These are phyloP conservation scores for Borostomias antarcticus DNA, from an alignment of 2,797 vertebrate species.

Conservation along the genomic window DNA sequence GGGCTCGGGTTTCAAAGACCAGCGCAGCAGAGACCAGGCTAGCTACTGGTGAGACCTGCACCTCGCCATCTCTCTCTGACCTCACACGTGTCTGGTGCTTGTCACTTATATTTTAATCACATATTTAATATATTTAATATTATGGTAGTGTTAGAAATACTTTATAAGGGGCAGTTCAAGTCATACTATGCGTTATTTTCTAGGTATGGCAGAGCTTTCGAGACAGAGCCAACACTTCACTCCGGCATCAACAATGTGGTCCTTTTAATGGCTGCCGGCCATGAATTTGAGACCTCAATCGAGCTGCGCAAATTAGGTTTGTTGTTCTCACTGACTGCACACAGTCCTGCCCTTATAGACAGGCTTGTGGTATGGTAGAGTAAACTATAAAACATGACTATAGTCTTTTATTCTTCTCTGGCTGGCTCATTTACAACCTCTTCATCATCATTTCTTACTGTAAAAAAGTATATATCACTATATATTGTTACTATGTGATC, in stretches of 20 bases:
- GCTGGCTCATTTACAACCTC: background rate
- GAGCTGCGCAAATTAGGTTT: constrained; percentile 87
- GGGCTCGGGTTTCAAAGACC: constrained; percentile 79
- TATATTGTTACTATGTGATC: background rate
- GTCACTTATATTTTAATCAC: too few relatives aligned
- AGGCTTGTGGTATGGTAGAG: background rate
- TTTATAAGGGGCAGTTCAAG: background rate
- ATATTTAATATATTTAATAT: too few relatives aligned
- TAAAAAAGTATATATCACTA: background rate
- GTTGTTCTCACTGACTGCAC: background rate
- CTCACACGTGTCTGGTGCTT: background rate
- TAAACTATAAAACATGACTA: background rate
- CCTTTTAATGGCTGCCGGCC: constrained; percentile 85
- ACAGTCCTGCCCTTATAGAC: background rate
- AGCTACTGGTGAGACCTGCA: constrained; percentile 79
- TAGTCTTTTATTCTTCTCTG: background rate
- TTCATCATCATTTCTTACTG: background rate
- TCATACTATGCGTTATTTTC: background rate
- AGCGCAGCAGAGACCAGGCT: constrained; percentile 78
- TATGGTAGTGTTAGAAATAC: too few relatives aligned
- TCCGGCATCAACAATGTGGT: constrained; percentile 87
- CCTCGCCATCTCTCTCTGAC: background rate
- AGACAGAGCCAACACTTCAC: constrained; percentile 85
- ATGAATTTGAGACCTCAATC: constrained; percentile 82
- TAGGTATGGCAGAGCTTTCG: constrained; percentile 90